phyloP scores from a whole-genome alignment of 2,888 invertebrate species.

The Galerucella pusilla region DNA sequence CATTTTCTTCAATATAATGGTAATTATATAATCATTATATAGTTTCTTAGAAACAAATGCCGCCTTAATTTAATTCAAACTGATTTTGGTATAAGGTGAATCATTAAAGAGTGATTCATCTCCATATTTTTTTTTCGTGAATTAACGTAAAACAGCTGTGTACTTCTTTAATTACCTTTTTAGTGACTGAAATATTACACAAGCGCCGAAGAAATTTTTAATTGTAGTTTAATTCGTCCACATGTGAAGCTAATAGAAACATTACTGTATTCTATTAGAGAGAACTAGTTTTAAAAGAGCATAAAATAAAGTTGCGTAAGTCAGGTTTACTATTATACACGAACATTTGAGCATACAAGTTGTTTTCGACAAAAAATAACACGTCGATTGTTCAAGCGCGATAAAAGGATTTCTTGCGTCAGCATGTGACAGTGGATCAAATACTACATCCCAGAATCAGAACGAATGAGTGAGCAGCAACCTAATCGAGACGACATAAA shows the following conservation, averaged over 20 bases:
- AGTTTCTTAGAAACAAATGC: constrained; percentile 1
- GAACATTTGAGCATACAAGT: too few species aligned
- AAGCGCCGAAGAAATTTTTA: constrained; percentile 1
- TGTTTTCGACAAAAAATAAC: not conserved
- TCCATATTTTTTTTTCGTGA: not conserved
- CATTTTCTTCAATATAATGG: not conserved
- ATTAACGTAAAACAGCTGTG: constrained; percentile 4
- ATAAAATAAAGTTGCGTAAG: not conserved
- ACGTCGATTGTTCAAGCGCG: not conserved
- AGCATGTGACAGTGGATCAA: too few species aligned
- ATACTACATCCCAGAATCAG: too few species aligned
- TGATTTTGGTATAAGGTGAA: constrained; percentile 3
- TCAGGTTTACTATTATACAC: not conserved
- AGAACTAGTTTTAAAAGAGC: not conserved
- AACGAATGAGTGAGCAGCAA: too few species aligned
- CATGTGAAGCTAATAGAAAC: not conserved
- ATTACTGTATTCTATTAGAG: not conserved
- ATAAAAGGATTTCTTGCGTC: too few species aligned
- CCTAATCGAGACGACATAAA: too few species aligned
- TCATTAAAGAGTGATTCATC: constrained; percentile 10
- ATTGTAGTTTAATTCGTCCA: not conserved
- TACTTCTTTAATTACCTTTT: not conserved
- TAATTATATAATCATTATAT: constrained; percentile 6
- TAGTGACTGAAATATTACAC: not conserved
- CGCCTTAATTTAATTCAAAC: constrained; percentile 6